Evolutionary conservation across 2,113 vertebrate genomes (phyloP), one percentile per base, ranked within the genome.

Genomic region (Phoxinus phoxinus): DNA sequence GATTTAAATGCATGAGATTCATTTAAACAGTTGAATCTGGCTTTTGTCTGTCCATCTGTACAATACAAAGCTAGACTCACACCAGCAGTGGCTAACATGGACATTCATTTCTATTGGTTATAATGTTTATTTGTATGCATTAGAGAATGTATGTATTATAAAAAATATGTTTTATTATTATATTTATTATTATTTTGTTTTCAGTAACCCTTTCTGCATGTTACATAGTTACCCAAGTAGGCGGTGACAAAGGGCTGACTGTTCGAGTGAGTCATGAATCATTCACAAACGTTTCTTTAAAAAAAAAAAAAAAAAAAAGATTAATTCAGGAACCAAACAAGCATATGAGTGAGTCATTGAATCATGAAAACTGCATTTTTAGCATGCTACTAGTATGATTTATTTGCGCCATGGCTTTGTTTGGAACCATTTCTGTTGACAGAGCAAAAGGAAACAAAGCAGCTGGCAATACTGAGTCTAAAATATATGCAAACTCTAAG

Each of bases 1-100:
- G 12, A 59, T 78, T 78, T 78, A 59, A 78, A 59, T 78, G 53
- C 51, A 78, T 78, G 75, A 76, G 27, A 48, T 74, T 74, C n/a
- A 48, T 74, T n/a, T 74, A 74, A 74, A 74, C 37, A 73, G 37
- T 13, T 74, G 41, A 74, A 44, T 48, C 41, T 25, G 3, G 23
- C 11, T 71, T 69, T 69, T 21, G 32, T 69, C 32, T 69, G 21
- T 37, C 37, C 19, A 37, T 69, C 32, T 21, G 32, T 37, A 2
- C 32, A 71, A 23, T 37, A 71, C 67, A 37, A 71, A 23, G 67
- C 67, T 73, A 44, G 25, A 46, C 37, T 44, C 21, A n/a, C 37
- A 69, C 32, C 19, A 71, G 32, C 35, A 46, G 21, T 73, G 23
- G 37, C 3, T 73, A 41, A 73, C 37, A 13, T 44, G 21, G 23